These are phyloP conservation scores for Pipra filicauda DNA, from an alignment of 2,113 vertebrate genomes.

Conservation along the genomic window DNA sequence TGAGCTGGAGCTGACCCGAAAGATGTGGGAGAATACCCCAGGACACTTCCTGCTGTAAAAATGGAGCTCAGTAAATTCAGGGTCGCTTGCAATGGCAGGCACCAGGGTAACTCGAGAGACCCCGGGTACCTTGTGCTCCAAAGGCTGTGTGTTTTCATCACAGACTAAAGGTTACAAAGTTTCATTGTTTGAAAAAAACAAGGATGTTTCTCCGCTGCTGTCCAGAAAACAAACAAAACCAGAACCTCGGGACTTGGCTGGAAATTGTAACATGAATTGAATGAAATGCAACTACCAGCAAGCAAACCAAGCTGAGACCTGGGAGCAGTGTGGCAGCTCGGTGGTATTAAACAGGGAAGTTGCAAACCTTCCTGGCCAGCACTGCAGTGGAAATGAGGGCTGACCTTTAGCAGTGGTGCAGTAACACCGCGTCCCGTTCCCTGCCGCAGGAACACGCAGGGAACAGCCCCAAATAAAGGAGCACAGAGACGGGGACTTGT, in stretches of 20 bases:
- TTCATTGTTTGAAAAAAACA: background rate
- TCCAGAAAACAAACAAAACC: background rate
- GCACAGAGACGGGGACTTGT: background rate
- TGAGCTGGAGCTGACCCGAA: background rate
- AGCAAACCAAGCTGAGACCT: background rate
- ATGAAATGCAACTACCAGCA: background rate
- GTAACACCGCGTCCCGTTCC: accelerated
- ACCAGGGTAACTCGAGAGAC: background rate
- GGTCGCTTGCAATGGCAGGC: background rate
- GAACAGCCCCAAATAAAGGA: background rate
- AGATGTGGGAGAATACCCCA: background rate
- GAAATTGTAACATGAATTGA: background rate
- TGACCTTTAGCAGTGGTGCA: background rate
- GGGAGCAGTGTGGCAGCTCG: background rate
- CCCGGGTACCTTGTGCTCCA: background rate
- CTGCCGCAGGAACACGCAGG: background rate
- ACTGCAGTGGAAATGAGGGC: background rate
- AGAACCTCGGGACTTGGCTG: background rate
- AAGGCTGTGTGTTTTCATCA: background rate
- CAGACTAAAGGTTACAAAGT: background rate
- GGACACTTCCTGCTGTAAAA: background rate
- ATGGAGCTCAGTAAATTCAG: background rate
- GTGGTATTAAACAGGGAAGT: background rate
- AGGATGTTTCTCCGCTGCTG: background rate
- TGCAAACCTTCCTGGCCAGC: background rate